Conservation (phyloP, 2,797 vertebrate species). For the Galagoides demidoff region DNA sequence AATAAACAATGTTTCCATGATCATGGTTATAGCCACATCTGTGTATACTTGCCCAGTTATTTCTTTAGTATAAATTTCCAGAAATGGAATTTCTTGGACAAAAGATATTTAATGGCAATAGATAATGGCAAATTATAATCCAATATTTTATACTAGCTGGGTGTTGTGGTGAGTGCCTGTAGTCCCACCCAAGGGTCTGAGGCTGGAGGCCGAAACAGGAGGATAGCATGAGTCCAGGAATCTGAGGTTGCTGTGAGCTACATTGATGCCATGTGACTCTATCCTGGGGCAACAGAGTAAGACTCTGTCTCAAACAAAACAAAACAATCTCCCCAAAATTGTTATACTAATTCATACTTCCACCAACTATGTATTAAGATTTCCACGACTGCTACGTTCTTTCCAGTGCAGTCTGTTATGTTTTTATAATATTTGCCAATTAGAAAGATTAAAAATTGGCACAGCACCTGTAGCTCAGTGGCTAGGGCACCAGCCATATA, state of each 20-base stretch:
- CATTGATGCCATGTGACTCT: too few species aligned
- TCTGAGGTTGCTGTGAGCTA: too few species aligned
- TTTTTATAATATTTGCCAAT: background rate
- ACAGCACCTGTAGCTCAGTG: too few species aligned
- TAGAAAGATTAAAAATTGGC: background rate
- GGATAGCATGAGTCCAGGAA: too few species aligned
- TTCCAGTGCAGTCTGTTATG: background rate
- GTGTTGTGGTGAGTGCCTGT: too few species aligned
- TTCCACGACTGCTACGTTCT: background rate
- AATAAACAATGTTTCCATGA: background rate
- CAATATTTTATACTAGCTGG: background rate
- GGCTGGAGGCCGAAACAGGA: too few species aligned
- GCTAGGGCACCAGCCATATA: too few species aligned
- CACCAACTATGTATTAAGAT: background rate
- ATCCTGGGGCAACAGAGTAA: too few species aligned
- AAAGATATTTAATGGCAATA: background rate
- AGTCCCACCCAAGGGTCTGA: too few species aligned
- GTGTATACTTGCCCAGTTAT: background rate
- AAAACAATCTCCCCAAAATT: background rate
- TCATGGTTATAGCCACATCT: background rate
- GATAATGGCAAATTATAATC: slow-evolving; percentile 6
- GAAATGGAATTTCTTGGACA: background rate
- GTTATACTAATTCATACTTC: background rate
- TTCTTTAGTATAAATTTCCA: slow-evolving; percentile 25
- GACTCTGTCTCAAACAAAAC: too few species aligned